phyloP scores from a whole-genome alignment of 1,140 invertebrate species.

The Magallana gigas region DNA sequence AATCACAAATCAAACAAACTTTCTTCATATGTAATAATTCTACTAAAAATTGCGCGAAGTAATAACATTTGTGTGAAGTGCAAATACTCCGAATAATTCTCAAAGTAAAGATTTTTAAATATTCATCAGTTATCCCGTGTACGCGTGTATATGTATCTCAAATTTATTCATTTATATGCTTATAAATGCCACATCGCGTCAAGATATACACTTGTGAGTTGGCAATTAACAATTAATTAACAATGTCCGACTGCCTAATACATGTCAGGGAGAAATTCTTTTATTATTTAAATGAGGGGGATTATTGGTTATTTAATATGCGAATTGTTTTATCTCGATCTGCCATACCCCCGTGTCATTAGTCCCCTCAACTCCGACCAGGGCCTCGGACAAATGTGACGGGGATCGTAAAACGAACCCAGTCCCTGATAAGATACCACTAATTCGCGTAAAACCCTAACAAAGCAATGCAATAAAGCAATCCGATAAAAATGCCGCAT shows the following conservation, averaged over 20 bases:
- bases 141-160: no score
- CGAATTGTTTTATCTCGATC: slow-evolving; percentile 20
- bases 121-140: no score
- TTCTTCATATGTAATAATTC: slow-evolving; percentile 5
- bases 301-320: background rate
- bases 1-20: background rate
- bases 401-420: slow-evolving; percentile 37
- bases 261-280: background rate
- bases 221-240: slow-evolving; percentile 20
- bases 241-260: background rate
- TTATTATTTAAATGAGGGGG: slow-evolving; percentile 33
- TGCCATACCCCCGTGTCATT: slow-evolving; percentile 2
- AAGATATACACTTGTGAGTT: slow-evolving; percentile 2
- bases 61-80: background rate
- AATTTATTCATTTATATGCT: background rate
- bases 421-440: slow-evolving; percentile 33
- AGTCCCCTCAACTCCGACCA: background rate
- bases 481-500: slow-evolving; percentile 37
- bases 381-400: background rate
- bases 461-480: slow-evolving; percentile 41
- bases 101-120: no score
- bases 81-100: no score
- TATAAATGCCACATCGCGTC: background rate
- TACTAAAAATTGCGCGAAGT: background rate
- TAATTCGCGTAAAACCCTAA: slow-evolving; percentile 42